Conservation (phyloP, 2,797 vertebrate genomes). For the Phoeniculus purpureus region DNA sequence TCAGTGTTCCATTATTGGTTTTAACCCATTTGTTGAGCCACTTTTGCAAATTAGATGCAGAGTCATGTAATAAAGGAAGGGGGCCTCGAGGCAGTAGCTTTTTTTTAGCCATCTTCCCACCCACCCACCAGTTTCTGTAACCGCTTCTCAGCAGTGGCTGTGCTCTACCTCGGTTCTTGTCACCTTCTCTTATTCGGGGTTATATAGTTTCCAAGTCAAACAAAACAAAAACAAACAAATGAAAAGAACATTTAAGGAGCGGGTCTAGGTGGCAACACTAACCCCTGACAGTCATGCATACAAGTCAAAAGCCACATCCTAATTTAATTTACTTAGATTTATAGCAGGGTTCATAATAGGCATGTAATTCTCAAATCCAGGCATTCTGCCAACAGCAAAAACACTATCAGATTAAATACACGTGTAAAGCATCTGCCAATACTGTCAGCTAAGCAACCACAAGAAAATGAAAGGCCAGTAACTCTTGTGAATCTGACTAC, state of each 20-base stretch:
- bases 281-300: not conserved
- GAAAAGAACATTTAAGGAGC: not conserved
- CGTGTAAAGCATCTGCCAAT: not conserved
- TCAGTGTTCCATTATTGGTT: not conserved
- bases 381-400: slow-evolving; percentile 12
- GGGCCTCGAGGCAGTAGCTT: not conserved
- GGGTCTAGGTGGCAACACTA: not conserved
- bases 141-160: not conserved
- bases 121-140: not conserved
- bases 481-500: not conserved
- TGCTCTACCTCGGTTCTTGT: not conserved
- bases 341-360: not conserved
- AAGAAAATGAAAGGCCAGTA: not conserved
- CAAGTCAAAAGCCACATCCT: slow-evolving; percentile 8
- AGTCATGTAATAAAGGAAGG: not conserved
- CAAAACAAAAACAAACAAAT: not conserved
- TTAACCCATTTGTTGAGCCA: not conserved
- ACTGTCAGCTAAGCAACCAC: not conserved
- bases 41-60: not conserved
- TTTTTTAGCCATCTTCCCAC: not conserved
- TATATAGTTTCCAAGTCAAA: not conserved
- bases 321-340: slow-evolving; percentile 13
- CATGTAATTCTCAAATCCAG: not conserved
- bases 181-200: not conserved
- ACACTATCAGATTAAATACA: not conserved